Evolutionary conservation across 2,888 invertebrate genomes (phyloP).

Genomic region (Coenonympha arcania): DNA sequence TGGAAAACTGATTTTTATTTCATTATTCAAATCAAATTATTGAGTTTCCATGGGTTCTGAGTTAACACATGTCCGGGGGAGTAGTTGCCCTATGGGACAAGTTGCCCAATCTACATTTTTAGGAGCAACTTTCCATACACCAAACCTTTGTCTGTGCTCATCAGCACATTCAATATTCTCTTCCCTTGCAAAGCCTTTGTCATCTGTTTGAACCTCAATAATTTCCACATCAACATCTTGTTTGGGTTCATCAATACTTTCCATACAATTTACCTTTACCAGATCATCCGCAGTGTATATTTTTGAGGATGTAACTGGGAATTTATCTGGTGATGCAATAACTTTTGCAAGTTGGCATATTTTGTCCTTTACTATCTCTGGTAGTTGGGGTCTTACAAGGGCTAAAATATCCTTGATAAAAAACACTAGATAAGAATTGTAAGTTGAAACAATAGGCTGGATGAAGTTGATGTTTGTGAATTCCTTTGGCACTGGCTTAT

Average conservation of each 20-base stretch:
- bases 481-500: slow-evolving; percentile 48
- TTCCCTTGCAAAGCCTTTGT: slow-evolving; percentile 18
- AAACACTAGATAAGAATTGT: slow-evolving; percentile 54
- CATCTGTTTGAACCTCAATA: slow-evolving; percentile 13
- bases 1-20: slow-evolving; percentile 40
- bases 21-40: slow-evolving; percentile 18
- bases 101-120: slow-evolving; percentile 52
- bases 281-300: slow-evolving; percentile 67
- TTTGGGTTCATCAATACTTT: slow-evolving; percentile 19
- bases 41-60: slow-evolving; percentile 24
- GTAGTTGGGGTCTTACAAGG: slow-evolving; percentile 49
- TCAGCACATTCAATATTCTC: too few relatives aligned
- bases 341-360: slow-evolving; percentile 50
- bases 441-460: slow-evolving; percentile 53
- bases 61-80: slow-evolving; percentile 59
- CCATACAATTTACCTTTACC: slow-evolving; percentile 24
- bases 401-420: slow-evolving; percentile 51
- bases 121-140: slow-evolving; percentile 54
- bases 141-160: slow-evolving; percentile 26
- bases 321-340: slow-evolving; percentile 49
- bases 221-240: slow-evolving; percentile 26
- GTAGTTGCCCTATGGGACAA: slow-evolving; percentile 68
- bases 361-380: slow-evolving; percentile 37
- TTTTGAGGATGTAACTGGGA: slow-evolving; percentile 36
- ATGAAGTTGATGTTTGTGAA: slow-evolving; percentile 51